phyloP scores from a whole-genome alignment of 2,113 vertebrate species.

The Oncorhynchus masou region DNA sequence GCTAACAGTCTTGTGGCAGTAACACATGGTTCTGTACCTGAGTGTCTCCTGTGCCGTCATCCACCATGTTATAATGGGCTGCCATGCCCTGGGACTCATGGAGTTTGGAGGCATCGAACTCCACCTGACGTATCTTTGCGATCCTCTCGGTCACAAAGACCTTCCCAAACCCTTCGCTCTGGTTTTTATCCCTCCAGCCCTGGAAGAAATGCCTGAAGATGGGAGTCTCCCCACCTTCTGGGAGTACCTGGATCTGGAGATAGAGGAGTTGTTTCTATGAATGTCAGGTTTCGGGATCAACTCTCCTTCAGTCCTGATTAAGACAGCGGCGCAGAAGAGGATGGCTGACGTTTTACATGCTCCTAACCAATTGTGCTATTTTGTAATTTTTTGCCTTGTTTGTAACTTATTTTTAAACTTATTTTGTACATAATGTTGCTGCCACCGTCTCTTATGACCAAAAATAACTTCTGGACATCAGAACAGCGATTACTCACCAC shows the following conservation, averaged over 20 bases:
- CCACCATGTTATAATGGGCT: constrained; percentile 89
- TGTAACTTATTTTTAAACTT: no score
- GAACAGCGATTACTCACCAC: no score
- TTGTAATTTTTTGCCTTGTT: no score
- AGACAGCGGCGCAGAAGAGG: no score
- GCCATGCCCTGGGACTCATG: constrained; percentile 85
- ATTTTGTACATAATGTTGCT: no score
- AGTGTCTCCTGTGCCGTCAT: constrained; percentile 82
- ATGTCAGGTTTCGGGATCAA: neutral
- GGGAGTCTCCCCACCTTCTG: constrained; percentile 87
- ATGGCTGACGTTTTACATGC: no score
- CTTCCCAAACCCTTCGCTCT: constrained; percentile 85
- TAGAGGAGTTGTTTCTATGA: neutral
- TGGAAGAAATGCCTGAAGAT: constrained; percentile 92
- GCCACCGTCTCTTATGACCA: no score
- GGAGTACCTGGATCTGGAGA: constrained; percentile 89
- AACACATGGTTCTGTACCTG: constrained; percentile 69
- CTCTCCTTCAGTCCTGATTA: neutral
- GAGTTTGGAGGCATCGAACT: constrained; percentile 87
- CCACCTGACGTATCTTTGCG: constrained; percentile 80
- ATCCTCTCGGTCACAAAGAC: constrained; percentile 84
- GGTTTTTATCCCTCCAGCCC: constrained; percentile 83
- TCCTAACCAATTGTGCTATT: no score
- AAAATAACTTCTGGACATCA: no score
- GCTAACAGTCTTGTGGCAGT: no score